Conservation (phyloP, 2,797 vertebrate species). For the Platyrinchus mystaceus region DNA sequence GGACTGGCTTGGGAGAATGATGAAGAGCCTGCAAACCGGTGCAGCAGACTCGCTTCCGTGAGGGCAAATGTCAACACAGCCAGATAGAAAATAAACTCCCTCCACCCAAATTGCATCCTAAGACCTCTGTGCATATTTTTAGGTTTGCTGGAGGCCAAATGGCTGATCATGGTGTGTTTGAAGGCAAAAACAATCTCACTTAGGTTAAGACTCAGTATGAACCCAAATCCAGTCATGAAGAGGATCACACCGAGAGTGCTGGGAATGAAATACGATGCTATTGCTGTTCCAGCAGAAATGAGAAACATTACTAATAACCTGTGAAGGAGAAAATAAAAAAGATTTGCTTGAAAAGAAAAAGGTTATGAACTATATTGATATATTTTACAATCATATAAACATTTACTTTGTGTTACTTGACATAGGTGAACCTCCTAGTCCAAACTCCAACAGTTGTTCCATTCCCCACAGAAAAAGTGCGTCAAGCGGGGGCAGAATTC, state of each 20-base stretch:
- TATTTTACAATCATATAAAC: conserved; percentile 6
- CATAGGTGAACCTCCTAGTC: conserved; percentile 94
- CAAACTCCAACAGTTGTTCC: conserved; percentile 93
- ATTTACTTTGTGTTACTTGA: conserved; percentile 90
- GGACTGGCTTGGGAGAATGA: conserved; percentile 72
- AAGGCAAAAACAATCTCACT: conserved; percentile 80
- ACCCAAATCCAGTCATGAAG: conserved; percentile 91
- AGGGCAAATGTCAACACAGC: conserved; percentile 80
- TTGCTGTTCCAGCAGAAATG: conserved; percentile 82
- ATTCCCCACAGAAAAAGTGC: conserved; percentile 94
- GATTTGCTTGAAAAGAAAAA: conserved; percentile 65
- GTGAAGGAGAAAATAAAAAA: conserved; percentile 61
- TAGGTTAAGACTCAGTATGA: conserved; percentile 93
- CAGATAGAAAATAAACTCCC: conserved; percentile 81
- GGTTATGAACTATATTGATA: neutral
- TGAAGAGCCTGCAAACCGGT: conserved; percentile 79
- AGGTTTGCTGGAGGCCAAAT: conserved; percentile 50
- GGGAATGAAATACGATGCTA: conserved; percentile 91
- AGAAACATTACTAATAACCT: conserved; percentile 93
- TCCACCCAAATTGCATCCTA: conserved; percentile 80
- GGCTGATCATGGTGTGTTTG: conserved; percentile 60
- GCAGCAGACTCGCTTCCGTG: conserved; percentile 85
- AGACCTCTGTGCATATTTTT: conserved; percentile 51
- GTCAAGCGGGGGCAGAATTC: conserved; percentile 90
- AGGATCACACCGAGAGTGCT: conserved; percentile 88